These are phyloP conservation scores for Melieria crassipennis DNA, from an alignment of 2,888 invertebrate species.

Conservation along the genomic window DNA sequence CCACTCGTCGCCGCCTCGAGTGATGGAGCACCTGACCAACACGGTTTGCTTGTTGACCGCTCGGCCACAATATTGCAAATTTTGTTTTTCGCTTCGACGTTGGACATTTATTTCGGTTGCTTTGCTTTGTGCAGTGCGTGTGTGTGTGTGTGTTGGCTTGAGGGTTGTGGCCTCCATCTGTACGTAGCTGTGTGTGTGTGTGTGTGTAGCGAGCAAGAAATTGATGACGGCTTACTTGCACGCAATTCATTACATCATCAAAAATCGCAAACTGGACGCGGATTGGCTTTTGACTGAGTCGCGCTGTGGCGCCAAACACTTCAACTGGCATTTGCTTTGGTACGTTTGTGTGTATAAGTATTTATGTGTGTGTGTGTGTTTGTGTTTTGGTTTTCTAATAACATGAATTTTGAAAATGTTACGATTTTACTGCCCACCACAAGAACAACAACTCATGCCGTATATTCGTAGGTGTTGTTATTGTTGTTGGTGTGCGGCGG, in stretches of 20 bases:
- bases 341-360: slow-evolving; percentile 11
- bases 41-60: neutral
- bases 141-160: no score
- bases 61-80: slow-evolving; percentile 9
- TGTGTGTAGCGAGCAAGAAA: slow-evolving; percentile 32
- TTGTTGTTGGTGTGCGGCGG: no score
- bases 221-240: slow-evolving; percentile 57
- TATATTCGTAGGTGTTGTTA: no score
- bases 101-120: neutral
- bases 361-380: slow-evolving; percentile 6
- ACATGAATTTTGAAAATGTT: slow-evolving; percentile 36
- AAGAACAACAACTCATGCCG: no score
- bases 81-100: slow-evolving; percentile 2
- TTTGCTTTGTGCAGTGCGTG: neutral
- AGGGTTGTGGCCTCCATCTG: slow-evolving; percentile 2
- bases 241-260: slow-evolving; percentile 61
- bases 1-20: neutral
- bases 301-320: neutral
- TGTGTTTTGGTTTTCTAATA: slow-evolving; percentile 27
- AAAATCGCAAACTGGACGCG: slow-evolving; percentile 17
- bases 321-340: slow-evolving; percentile 1
- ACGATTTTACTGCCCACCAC: neutral
- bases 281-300: neutral
- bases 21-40: no score
- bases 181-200: neutral